A percentile compares a stretch with the other conserved stretches of the same genome.
These are phyloP conservation scores for Cygnus olor DNA, from an alignment of 2,797 vertebrate genomes.

Conservation along the genomic window DNA sequence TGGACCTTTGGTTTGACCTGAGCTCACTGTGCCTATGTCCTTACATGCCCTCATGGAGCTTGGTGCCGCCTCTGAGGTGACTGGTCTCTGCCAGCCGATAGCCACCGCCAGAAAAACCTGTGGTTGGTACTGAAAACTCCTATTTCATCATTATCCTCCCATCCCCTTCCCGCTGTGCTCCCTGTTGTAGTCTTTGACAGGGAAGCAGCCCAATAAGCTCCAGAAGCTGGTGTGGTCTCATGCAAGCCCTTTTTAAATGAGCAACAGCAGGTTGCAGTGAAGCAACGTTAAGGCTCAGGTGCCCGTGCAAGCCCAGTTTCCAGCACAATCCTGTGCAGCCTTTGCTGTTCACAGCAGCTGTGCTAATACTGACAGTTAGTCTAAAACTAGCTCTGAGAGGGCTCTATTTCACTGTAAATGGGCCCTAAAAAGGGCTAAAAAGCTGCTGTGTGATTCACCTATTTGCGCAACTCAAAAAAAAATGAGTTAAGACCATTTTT, in stretches of 20 bases:
- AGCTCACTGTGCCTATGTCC: background rate
- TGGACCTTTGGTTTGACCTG: background rate
- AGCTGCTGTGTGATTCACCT: background rate
- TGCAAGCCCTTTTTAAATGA: accelerated
- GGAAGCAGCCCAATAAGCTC: background rate
- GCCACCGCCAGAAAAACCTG: background rate
- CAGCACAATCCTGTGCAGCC: background rate
- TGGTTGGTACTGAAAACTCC: background rate
- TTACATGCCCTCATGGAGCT: background rate
- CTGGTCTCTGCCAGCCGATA: background rate
- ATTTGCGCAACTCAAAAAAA: background rate
- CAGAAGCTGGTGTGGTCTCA: background rate
- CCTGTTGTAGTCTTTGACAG: background rate
- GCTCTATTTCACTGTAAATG: background rate
- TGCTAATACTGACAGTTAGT: background rate
- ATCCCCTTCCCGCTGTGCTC: background rate
- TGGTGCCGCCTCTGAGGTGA: background rate
- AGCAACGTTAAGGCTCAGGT: background rate
- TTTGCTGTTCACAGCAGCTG: background rate
- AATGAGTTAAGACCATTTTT: background rate
- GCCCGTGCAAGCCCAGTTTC: accelerated
- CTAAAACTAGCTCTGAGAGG: background rate
- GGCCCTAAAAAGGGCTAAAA: background rate
- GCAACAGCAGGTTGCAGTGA: background rate
- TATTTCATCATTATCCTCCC: background rate